These are phyloP conservation scores for Megalonaias nervosa DNA, from an alignment of 1,140 invertebrate genomes.

Conservation along the genomic window DNA sequence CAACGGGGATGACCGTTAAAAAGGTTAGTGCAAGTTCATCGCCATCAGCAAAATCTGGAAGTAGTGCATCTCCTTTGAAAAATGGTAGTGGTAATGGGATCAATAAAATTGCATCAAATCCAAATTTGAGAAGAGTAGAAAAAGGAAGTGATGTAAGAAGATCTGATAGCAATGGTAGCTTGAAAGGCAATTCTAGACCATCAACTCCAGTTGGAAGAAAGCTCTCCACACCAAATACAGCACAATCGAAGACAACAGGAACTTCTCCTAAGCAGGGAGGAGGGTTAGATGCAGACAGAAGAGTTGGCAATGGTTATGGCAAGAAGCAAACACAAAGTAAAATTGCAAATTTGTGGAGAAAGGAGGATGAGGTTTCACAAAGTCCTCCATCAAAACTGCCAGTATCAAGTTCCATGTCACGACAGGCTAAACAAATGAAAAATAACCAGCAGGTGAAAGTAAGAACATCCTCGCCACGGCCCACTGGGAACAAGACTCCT, in stretches of 20 bases:
- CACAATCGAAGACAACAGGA: slow-evolving; percentile 2
- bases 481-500: slow-evolving; percentile 23
- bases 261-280: too few species aligned
- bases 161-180: slow-evolving; percentile 63
- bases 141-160: slow-evolving; percentile 67
- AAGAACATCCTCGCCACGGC: slow-evolving; percentile 17
- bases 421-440: slow-evolving; percentile 6
- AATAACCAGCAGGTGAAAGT: neutral
- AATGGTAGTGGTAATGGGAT: slow-evolving; percentile 40
- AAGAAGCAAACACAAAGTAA: slow-evolving; percentile 85
- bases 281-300: too few species aligned
- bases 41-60: slow-evolving; percentile 44
- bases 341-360: slow-evolving; percentile 91
- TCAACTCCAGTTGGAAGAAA: slow-evolving; percentile 52
- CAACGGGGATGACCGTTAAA: slow-evolving; percentile 6
- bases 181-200: slow-evolving; percentile 66
- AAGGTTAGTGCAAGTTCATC: slow-evolving; percentile 36
- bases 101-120: slow-evolving; percentile 36
- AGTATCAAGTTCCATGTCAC: slow-evolving; percentile 24
- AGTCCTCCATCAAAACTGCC: slow-evolving; percentile 46
- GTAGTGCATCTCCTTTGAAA: slow-evolving; percentile 42
- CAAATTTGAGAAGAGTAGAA: slow-evolving; percentile 39
- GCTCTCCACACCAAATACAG: slow-evolving; percentile 3
- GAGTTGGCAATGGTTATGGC: slow-evolving; percentile 7
- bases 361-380: slow-evolving; percentile 65